These are phyloP conservation scores for Andrena bicolor DNA, from an alignment of 2,888 invertebrate species.

Conservation along the genomic window DNA sequence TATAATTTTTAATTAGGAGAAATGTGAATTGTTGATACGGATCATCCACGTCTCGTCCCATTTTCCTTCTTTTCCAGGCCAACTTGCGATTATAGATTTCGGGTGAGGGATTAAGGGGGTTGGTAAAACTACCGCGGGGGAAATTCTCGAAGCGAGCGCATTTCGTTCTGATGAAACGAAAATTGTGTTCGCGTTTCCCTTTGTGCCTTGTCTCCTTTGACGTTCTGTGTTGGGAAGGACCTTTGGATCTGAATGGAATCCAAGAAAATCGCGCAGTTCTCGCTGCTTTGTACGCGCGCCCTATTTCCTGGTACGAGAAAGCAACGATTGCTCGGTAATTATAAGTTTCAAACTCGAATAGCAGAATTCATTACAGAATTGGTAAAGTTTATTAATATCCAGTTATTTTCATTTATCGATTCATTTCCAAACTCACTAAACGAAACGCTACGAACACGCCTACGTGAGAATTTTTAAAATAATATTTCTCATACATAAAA, in stretches of 20 bases:
- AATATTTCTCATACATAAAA: too few species aligned
- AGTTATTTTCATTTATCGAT: too few species aligned
- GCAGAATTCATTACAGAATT: not conserved
- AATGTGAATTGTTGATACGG: not conserved
- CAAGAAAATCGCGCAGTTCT: slow-evolving; percentile 34
- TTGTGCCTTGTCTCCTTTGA: slow-evolving; percentile 40
- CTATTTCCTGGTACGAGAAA: not conserved
- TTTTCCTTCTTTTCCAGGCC: not conserved
- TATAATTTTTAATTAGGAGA: too few species aligned
- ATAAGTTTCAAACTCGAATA: not conserved
- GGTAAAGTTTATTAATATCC: not conserved
- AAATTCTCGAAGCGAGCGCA: slow-evolving; percentile 24
- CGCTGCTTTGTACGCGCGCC: not conserved
- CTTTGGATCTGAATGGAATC: slow-evolving; percentile 28
- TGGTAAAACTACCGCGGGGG: not conserved
- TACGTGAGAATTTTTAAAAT: too few species aligned
- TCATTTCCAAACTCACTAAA: too few species aligned
- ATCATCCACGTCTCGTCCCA: not conserved
- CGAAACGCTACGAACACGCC: too few species aligned
- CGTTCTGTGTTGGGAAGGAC: slow-evolving; percentile 2
- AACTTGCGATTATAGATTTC: not conserved
- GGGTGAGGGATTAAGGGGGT: slow-evolving; percentile 2
- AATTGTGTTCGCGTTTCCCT: slow-evolving; percentile 45
- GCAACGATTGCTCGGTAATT: slow-evolving; percentile 7
- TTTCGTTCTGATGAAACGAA: slow-evolving; percentile 31